Evolutionary conservation across 2,888 invertebrate genomes (phyloP), one percentile per base, ranked within the genome.

Genomic region (Oxycera nigricornis): DNA sequence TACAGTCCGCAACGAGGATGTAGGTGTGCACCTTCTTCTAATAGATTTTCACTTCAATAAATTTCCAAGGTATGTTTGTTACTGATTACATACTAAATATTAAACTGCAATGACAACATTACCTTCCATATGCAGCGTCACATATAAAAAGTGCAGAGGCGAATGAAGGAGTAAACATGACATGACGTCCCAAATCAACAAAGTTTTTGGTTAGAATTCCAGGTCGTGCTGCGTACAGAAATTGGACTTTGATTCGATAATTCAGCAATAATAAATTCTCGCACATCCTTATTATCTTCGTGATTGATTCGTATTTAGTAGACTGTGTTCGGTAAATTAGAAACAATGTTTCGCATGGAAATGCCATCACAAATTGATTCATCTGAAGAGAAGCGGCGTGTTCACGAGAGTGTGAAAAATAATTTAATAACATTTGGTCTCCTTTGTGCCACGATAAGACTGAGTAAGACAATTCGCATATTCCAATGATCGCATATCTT

Each of bases 321-420:
- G 11, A 35, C 6, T 35, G 6, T 35, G 11, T 35, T 35, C 11
- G 6, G 35, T 35, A 7, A 11, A 35, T 35, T 11, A 35, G 6
- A 35, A 35, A 80, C 76, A 46, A 85, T 85, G 85, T 85, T 85
- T 76, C 85, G 85, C 3, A 80, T 85, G 77, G 59, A 73, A 26
- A 73, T 73, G 62, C 83, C 84, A 70, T 78, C 80, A 52, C 83
- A 84, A 81, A 80, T 83, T 50, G 85, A 85, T 76, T 83, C 85
- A 1, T 83, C 83, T 2, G 85, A 85, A 74, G 85, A 85, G 65
- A 80, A 81, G 22, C 83, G 82, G 72, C 82, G 82, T 4, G 83
- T 84, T 1, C 78, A 81, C 1, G 80, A 83, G 1, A 83, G 83
- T 73, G 85, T 85, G 0, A 80, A 82, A 14, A 79, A 81, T 11